phyloP scores from a whole-genome alignment of 2,113 vertebrate species.

The Sinocyclocheilus maitianheensis region DNA sequence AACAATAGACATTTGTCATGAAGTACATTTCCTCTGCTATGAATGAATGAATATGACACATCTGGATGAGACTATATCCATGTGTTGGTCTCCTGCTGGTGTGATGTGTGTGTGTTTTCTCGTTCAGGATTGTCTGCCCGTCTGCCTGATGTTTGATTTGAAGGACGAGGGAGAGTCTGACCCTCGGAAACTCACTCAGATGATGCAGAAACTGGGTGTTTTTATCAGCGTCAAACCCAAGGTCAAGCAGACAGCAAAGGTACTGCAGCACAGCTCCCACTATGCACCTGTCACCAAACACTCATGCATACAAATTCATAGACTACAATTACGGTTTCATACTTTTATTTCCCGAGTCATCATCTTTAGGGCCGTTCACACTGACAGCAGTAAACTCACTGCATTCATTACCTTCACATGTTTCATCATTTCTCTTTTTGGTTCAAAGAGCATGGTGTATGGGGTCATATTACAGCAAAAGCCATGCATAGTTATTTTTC shows the following conservation, averaged over 20 bases:
- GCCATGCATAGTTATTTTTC: too few relatives aligned
- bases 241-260: conserved; percentile 80
- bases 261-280: conserved; percentile 48
- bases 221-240: conserved; percentile 82
- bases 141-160: conserved; percentile 83
- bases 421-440: too few relatives aligned
- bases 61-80: neutral
- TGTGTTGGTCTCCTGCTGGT: conserved; percentile 14
- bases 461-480: too few relatives aligned
- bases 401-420: too few relatives aligned
- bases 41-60: neutral
- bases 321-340: neutral
- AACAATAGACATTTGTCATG: neutral
- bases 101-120: neutral
- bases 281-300: neutral
- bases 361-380: too few relatives aligned
- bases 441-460: too few relatives aligned
- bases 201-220: conserved; percentile 79
- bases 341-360: too few relatives aligned
- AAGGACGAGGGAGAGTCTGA: conserved; percentile 75
- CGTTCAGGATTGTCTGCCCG: conserved; percentile 77
- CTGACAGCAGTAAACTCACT: too few relatives aligned
- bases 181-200: conserved; percentile 71
- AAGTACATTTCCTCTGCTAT: neutral
- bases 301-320: neutral